These are phyloP conservation scores for Brachycybe producta DNA, from an alignment of 2,888 invertebrate genomes.

Conservation along the genomic window DNA sequence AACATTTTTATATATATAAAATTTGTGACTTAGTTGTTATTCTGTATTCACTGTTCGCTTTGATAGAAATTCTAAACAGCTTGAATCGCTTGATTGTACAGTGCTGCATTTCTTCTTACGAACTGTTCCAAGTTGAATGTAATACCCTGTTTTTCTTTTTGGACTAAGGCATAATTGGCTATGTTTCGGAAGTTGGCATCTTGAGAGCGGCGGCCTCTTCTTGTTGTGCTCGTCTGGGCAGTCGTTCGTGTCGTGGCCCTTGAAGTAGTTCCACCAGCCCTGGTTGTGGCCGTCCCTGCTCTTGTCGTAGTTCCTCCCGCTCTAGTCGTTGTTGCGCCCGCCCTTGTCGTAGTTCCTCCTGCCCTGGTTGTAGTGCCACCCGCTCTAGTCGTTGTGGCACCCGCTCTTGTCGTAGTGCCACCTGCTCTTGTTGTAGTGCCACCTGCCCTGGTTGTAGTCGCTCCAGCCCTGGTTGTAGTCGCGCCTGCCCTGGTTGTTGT, in stretches of 20 bases:
- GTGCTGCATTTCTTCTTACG: too few species aligned
- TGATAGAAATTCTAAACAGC: too few species aligned
- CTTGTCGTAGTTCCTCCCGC: background rate
- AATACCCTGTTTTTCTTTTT: too few species aligned
- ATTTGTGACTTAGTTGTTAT: too few species aligned
- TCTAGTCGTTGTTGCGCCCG: background rate
- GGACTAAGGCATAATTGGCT: too few species aligned
- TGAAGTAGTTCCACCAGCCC: background rate
- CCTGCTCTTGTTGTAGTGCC: background rate
- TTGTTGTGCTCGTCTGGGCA: background rate
- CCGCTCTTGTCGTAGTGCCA: background rate
- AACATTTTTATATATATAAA: too few species aligned
- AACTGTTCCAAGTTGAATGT: too few species aligned
- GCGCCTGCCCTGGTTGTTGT: background rate
- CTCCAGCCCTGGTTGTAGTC: background rate
- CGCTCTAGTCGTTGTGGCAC: background rate
- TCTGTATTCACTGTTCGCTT: too few species aligned
- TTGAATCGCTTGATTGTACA: too few species aligned
- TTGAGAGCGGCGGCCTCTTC: too few species aligned
- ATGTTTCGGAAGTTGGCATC: too few species aligned
- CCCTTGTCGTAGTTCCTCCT: background rate
- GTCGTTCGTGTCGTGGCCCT: background rate
- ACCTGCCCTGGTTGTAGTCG: background rate
- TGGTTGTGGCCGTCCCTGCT: background rate
- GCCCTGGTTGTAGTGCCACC: background rate